These are phyloP conservation scores for Allobates femoralis DNA, from an alignment of 2,797 vertebrate species.

Conservation along the genomic window DNA sequence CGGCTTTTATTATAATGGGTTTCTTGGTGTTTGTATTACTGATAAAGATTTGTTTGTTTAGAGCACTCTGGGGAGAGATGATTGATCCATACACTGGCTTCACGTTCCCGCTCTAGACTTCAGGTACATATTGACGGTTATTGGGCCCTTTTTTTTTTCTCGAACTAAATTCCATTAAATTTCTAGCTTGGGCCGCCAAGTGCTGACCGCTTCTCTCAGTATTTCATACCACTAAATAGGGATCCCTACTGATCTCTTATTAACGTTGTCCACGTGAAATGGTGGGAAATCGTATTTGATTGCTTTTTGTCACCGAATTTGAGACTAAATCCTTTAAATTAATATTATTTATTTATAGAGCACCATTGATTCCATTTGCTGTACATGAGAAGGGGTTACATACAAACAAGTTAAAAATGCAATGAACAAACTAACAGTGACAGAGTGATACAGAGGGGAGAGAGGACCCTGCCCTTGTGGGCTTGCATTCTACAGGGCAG, in stretches of 20 bases:
- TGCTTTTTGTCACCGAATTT: conserved; percentile 32
- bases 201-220: neutral
- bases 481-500: too few species aligned
- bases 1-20: conserved; percentile 48
- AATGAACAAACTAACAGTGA: too few species aligned
- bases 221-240: conserved; percentile 21
- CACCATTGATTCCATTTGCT: too few species aligned
- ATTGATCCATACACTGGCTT: conserved; percentile 47
- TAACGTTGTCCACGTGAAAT: conserved; percentile 38
- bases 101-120: conserved; percentile 27
- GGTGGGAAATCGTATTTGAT: conserved; percentile 32
- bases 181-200: conserved; percentile 12
- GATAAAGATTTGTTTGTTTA: conserved; percentile 57
- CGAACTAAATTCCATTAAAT: conserved; percentile 43
- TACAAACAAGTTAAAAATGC: too few species aligned
- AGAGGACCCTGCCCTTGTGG: too few species aligned
- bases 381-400: too few species aligned
- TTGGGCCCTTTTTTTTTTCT: conserved; percentile 28
- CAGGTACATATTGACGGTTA: conserved; percentile 47
- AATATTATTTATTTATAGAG: too few species aligned
- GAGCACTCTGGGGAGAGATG: conserved; percentile 44
- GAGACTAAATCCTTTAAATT: conserved; percentile 45
- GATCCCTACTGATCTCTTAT: neutral
- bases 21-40: conserved; percentile 48
- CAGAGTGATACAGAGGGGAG: too few species aligned